phyloP scores from a whole-genome alignment of 2,113 vertebrate species.

The Poeciliopsis occidentalis region DNA sequence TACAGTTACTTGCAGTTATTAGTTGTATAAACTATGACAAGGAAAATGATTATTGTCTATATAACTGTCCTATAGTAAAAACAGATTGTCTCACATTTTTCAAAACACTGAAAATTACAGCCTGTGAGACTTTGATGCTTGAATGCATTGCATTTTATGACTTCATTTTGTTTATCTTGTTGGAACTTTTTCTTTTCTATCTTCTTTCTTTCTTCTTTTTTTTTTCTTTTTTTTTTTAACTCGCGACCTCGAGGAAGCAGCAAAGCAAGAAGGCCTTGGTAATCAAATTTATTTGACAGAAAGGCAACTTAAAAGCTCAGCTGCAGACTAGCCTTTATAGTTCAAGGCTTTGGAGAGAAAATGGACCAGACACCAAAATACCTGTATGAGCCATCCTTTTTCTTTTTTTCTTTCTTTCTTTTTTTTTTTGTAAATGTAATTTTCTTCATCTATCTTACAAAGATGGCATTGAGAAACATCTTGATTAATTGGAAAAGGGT shows the following conservation, averaged over 20 bases:
- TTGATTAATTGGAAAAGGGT: constrained; percentile 61
- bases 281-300: constrained; percentile 76
- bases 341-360: constrained; percentile 61
- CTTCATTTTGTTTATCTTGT: constrained; percentile 24
- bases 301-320: constrained; percentile 69
- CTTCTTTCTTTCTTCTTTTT: constrained; percentile 8
- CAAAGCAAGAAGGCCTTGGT: constrained; percentile 60
- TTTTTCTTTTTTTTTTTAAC: too few species aligned
- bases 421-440: constrained; percentile 55
- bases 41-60: constrained; percentile 51
- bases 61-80: constrained; percentile 38
- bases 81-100: not conserved
- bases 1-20: not conserved
- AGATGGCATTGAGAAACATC: constrained; percentile 57
- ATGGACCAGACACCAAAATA: constrained; percentile 47
- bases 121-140: constrained; percentile 56
- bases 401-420: too few species aligned
- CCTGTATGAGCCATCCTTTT: constrained; percentile 45
- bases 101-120: constrained; percentile 33
- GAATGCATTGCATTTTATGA: constrained; percentile 64
- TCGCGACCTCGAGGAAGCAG: constrained; percentile 58
- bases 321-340: constrained; percentile 66
- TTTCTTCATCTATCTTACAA: constrained; percentile 59
- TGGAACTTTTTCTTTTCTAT: constrained; percentile 36
- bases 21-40: constrained; percentile 45